phyloP scores from a whole-genome alignment of 2,797 vertebrate genomes.

The Babyrousa celebensis region DNA sequence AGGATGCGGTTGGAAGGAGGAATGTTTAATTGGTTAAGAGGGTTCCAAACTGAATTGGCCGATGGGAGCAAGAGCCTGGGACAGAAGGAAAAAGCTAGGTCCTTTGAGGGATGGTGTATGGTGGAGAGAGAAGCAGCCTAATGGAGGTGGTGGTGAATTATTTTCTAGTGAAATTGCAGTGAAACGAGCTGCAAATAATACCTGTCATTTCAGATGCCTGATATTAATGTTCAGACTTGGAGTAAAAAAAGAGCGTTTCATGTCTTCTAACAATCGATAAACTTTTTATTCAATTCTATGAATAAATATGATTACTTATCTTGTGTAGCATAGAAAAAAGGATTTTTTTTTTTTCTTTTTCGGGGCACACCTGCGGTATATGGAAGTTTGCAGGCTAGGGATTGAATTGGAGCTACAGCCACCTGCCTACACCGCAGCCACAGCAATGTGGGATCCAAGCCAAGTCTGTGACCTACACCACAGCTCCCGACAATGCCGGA shows the following conservation, averaged over 20 bases:
- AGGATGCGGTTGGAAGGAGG: neutral
- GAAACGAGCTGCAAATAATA: constrained; percentile 55
- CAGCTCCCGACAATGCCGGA: too few species aligned
- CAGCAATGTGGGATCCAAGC: too few species aligned
- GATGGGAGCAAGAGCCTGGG: neutral
- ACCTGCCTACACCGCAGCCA: too few species aligned
- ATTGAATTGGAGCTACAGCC: too few species aligned
- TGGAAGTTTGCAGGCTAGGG: too few species aligned
- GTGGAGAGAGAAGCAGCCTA: neutral
- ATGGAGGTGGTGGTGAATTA: neutral
- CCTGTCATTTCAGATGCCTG: constrained; percentile 42
- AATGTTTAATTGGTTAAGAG: neutral
- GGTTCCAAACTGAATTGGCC: neutral
- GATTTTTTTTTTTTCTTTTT: too few species aligned
- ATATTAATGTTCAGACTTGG: neutral
- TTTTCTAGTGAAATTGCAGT: neutral
- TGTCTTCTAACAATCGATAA: constrained; percentile 51
- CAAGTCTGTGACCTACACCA: too few species aligned
- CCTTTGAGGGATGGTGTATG: too few species aligned
- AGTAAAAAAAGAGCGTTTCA: constrained; percentile 19
- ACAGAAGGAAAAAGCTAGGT: neutral
- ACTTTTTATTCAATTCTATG: constrained; percentile 38
- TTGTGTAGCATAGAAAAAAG: neutral
- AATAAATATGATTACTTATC: constrained; percentile 52
- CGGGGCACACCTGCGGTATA: too few species aligned